These are phyloP conservation scores for Alexandromys oeconomus DNA, from an alignment of 2,797 vertebrate species.

Conservation along the genomic window DNA sequence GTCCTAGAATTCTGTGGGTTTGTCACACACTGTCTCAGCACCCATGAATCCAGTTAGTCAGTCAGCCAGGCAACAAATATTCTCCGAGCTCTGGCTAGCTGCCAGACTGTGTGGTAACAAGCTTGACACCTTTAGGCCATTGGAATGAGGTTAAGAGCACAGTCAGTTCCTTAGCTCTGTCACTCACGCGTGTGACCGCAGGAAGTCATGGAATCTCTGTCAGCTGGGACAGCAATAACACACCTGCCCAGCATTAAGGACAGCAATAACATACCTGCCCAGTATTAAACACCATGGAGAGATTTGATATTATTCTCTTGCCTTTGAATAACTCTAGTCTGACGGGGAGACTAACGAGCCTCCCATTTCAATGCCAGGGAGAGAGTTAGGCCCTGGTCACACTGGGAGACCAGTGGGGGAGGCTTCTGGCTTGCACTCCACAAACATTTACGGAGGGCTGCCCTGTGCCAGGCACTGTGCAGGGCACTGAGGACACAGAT, in stretches of 20 bases:
- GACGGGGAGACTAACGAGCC: not conserved
- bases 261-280: no score
- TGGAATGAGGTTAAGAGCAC: conserved; percentile 23
- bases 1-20: not conserved
- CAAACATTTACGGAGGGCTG: conserved; percentile 75
- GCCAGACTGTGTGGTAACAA: conserved; percentile 18
- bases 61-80: conserved; percentile 47
- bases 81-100: not conserved
- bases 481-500: conserved; percentile 67
- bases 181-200: not conserved
- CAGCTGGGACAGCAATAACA: not conserved
- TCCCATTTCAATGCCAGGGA: not conserved
- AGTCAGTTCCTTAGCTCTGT: not conserved
- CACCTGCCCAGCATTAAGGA: not conserved
- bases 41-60: not conserved
- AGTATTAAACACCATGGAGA: not conserved
- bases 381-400: not conserved
- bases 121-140: not conserved
- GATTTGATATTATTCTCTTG: not conserved
- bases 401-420: conserved; percentile 12
- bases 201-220: not conserved
- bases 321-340: not conserved
- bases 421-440: conserved; percentile 5
- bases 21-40: not conserved
- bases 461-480: conserved; percentile 77